phyloP scores from a whole-genome alignment of 2,113 vertebrate genomes.

The Microcebus tavaratra region DNA sequence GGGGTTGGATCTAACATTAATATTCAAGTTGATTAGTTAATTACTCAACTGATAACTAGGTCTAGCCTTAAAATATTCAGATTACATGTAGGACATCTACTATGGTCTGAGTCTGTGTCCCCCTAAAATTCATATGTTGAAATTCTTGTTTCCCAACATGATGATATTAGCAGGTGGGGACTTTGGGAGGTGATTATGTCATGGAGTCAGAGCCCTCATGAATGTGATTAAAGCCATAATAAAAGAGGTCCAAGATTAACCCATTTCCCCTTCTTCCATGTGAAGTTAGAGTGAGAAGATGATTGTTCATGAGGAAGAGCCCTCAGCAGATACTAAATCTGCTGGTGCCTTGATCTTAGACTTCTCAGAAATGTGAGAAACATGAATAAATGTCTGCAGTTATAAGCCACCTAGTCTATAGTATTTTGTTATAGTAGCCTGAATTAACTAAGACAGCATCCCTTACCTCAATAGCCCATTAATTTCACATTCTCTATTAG shows the following conservation, averaged over 20 bases:
- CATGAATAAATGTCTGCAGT: no score
- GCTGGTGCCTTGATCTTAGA: background rate
- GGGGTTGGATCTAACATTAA: background rate
- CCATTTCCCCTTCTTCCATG: background rate
- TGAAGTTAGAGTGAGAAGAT: background rate
- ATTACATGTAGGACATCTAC: background rate
- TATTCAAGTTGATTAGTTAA: background rate
- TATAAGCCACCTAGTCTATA: background rate
- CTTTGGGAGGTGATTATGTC: background rate
- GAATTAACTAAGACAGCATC: background rate
- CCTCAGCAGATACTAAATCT: background rate
- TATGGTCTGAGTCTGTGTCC: background rate
- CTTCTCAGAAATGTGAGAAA: background rate
- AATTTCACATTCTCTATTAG: background rate
- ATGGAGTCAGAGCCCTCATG: background rate
- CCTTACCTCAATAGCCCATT: background rate
- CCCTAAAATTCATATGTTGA: background rate
- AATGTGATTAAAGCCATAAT: background rate
- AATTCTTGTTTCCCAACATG: background rate
- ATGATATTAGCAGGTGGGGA: background rate
- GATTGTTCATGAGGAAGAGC: background rate
- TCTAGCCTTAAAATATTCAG: background rate
- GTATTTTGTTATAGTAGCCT: background rate
- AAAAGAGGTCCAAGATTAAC: background rate
- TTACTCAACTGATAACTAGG: background rate